Conservation (phyloP, 2,113 vertebrate species). For the Clarias gariepinus region DNA sequence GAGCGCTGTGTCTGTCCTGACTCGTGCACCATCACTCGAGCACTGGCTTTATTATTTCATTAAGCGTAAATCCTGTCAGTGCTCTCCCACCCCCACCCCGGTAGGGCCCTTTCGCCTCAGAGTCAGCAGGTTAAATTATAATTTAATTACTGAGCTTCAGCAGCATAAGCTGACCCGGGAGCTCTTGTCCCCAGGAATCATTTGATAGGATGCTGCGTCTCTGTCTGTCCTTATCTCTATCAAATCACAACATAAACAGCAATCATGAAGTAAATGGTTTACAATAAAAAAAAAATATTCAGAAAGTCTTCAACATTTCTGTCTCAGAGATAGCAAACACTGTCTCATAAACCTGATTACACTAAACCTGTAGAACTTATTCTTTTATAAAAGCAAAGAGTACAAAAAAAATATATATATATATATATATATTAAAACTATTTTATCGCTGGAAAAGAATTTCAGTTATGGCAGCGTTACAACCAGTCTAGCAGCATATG, state of each 20-base stretch:
- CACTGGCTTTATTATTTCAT: slow-evolving; percentile 95
- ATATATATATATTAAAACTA: too few relatives aligned
- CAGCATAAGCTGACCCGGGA: slow-evolving; percentile 94
- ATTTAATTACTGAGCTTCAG: slow-evolving; percentile 98
- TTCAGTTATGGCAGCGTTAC: neutral
- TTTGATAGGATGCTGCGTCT: slow-evolving; percentile 92
- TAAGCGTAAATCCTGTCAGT: slow-evolving; percentile 86
- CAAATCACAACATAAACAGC: neutral
- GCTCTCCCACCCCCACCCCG: slow-evolving; percentile 64
- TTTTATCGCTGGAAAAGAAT: neutral
- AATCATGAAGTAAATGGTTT: neutral
- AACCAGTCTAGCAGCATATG: neutral
- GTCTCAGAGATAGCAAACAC: neutral
- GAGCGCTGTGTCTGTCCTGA: slow-evolving; percentile 68
- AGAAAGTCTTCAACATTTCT: neutral
- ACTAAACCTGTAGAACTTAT: neutral
- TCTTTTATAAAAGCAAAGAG: neutral
- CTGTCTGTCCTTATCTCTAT: slow-evolving; percentile 30
- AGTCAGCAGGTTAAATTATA: slow-evolving; percentile 97
- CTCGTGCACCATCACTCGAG: slow-evolving; percentile 67
- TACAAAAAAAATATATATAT: neutral
- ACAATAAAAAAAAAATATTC: neutral
- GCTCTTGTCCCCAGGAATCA: slow-evolving; percentile 93
- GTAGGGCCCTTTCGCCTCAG: slow-evolving; percentile 83
- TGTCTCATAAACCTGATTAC: neutral